Conservation (phyloP, 64 coral and sea anemone species). For the Platygyra sinensis region DNA sequence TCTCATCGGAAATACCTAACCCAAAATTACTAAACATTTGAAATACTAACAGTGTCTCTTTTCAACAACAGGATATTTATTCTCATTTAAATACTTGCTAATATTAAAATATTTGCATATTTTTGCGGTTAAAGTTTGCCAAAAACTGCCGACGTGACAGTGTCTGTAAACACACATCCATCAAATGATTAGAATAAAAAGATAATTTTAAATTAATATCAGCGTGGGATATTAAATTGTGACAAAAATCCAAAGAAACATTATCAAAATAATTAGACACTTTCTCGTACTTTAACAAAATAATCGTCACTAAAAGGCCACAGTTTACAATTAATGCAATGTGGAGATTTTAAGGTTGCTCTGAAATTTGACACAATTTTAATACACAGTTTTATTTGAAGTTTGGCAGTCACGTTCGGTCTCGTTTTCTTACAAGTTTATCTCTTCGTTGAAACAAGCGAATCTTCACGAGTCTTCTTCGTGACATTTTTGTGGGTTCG, state of each 20-base stretch:
- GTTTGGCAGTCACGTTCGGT: background rate
- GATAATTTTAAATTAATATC: conserved; percentile 1
- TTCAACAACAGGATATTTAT: conserved; percentile 10
- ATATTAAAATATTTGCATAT: conserved; percentile 9
- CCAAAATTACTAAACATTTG: background rate
- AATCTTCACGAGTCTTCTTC: too few relatives aligned
- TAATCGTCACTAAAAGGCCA: too few relatives aligned
- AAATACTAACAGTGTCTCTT: background rate
- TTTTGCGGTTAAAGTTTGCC: conserved; percentile 3
- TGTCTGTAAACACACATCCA: conserved; percentile 1
- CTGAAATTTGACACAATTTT: background rate
- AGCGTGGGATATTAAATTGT: background rate
- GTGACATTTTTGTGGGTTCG: too few relatives aligned
- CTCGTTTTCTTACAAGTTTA: background rate
- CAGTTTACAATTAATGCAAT: too few relatives aligned
- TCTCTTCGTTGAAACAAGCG: background rate
- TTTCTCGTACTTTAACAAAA: background rate
- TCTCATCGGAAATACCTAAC: background rate
- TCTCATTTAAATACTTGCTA: background rate
- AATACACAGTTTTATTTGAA: conserved; percentile 1
- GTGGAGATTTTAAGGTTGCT: too few relatives aligned
- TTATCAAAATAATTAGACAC: background rate
- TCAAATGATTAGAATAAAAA: background rate
- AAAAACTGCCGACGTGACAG: background rate
- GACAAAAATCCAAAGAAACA: background rate